Evolutionary conservation across 2,113 vertebrate genomes (phyloP).

Genomic region (Syngnathoides biaculeatus): DNA sequence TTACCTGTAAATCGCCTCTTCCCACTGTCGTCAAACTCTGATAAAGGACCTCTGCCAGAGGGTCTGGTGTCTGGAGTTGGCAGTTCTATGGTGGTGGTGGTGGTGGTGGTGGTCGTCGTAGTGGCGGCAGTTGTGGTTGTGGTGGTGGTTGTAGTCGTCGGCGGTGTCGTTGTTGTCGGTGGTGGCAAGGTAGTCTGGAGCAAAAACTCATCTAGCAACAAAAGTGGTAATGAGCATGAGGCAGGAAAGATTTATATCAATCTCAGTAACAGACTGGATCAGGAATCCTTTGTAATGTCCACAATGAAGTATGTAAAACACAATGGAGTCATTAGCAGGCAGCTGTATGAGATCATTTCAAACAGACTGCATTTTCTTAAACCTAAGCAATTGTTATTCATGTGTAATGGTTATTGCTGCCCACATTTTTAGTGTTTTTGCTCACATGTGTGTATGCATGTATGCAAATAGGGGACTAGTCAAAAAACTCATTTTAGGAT

Average conservation of each 20-base stretch:
- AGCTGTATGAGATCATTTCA: slow-evolving; percentile 44
- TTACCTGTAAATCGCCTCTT: slow-evolving; percentile 92
- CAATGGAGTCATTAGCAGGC: slow-evolving; percentile 20
- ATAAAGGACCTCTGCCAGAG: slow-evolving; percentile 73
- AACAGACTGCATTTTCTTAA: slow-evolving; percentile 11
- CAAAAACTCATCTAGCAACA: slow-evolving; percentile 61
- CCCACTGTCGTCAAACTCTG: slow-evolving; percentile 84
- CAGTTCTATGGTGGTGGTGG: slow-evolving; percentile 27
- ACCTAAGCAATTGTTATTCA: slow-evolving; percentile 19
- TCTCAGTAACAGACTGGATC: slow-evolving; percentile 13
- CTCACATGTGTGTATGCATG: not conserved
- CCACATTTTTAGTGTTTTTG: slow-evolving; percentile 39
- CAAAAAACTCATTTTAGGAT: slow-evolving; percentile 27
- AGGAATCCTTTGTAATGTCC: slow-evolving; percentile 27
- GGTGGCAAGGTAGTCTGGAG: slow-evolving; percentile 74
- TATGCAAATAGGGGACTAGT: not conserved
- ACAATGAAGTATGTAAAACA: slow-evolving; percentile 22
- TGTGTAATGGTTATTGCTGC: slow-evolving; percentile 37
- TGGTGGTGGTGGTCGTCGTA: slow-evolving; percentile 22
- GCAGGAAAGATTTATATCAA: slow-evolving; percentile 9
- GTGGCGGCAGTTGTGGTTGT: slow-evolving; percentile 15
- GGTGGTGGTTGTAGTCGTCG: slow-evolving; percentile 13
- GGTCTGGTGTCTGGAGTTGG: slow-evolving; percentile 48
- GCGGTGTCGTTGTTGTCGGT: slow-evolving; percentile 10
- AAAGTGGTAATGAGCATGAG: slow-evolving; percentile 36